A percentile compares a stretch with the other conserved stretches of the same genome.
Evolutionary conservation across 2,113 vertebrate genomes (phyloP).

Genomic region (Sialia sialis): DNA sequence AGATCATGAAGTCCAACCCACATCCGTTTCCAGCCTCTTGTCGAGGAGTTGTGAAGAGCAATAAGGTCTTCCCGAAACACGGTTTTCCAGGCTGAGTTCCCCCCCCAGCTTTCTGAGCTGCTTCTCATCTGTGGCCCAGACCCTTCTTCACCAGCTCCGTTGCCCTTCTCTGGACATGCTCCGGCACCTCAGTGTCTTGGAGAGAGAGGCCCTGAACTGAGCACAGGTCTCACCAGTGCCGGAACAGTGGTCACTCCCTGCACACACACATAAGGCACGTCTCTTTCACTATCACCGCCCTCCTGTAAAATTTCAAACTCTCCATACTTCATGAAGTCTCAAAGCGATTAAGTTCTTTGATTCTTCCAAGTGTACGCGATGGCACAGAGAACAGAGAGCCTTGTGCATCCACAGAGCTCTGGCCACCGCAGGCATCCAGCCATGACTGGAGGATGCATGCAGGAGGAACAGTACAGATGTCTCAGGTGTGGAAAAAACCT

Average conservation of each 20-base stretch:
- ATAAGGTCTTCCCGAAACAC: background rate
- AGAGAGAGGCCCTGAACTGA: background rate
- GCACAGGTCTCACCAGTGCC: background rate
- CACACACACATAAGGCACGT: rapidly evolving
- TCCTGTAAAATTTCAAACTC: background rate
- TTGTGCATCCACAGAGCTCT: background rate
- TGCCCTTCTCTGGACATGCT: background rate
- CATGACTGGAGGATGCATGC: rapidly evolving
- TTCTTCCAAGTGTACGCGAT: background rate
- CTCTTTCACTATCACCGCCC: background rate
- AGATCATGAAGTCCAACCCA: background rate
- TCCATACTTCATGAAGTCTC: background rate
- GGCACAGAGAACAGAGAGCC: background rate
- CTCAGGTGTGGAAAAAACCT: background rate
- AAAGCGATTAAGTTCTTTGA: background rate
- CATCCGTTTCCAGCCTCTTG: background rate
- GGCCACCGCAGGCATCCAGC: background rate
- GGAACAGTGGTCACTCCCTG: background rate
- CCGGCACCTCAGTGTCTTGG: background rate
- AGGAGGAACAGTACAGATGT: background rate
- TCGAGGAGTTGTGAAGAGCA: background rate
- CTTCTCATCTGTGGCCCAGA: background rate
- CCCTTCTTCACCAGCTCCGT: background rate
- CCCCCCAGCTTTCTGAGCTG: background rate
- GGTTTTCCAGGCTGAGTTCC: too few species aligned